Base-by-base conservation (phyloP, 2,888 invertebrate genomes). In the Tortrix viridana region DNA sequence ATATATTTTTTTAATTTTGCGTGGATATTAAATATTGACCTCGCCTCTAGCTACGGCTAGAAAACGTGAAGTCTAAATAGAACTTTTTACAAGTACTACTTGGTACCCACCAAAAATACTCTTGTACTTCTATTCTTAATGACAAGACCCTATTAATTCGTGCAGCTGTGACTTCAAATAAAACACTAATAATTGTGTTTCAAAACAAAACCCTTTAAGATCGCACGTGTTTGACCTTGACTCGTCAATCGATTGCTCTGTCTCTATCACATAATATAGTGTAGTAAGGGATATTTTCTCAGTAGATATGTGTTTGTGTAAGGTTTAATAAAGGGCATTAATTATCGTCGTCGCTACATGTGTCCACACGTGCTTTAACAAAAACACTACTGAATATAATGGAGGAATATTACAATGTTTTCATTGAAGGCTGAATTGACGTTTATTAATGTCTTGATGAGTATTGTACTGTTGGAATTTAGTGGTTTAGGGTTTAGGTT, bases 131-230 rank as follows among this genome's bases (percentile, higher is more conserved):
- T 9, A 32, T 12, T 32, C 12, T 7, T 12, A 12, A 32, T 32
- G 32, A 3, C 9, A 32, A 12, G 32, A 3, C 9, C 32, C 12
- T 44, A 52, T 43, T 22, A 43, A 56, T 38, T 52, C 23, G 44
- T 56, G 44, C 61, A 62, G 62, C 62, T 62, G 62, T 52, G 56
- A 20, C 7, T 57, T 52, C 55, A 49, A 54, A 54, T 23, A 60
- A 61, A 74, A 48, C 72, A 75, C 67, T 53, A n/a, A 65, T 69
- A 62, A 62, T 69, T 67, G 69, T 62, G 71, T 76, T 69, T 81
- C 79, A 84, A 77, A 82, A 81, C 71, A 54, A 22, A 37, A 49
- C 38, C 55, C 60, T 55, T 55, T 65, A 38, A 50, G 50, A 60
- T 65, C 65, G 37, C 65, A 65, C 65, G 65, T 65, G 65, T 55